Evolutionary conservation across 2,797 vertebrate species (phyloP).

Genomic region (Halcyon chelicuti): DNA sequence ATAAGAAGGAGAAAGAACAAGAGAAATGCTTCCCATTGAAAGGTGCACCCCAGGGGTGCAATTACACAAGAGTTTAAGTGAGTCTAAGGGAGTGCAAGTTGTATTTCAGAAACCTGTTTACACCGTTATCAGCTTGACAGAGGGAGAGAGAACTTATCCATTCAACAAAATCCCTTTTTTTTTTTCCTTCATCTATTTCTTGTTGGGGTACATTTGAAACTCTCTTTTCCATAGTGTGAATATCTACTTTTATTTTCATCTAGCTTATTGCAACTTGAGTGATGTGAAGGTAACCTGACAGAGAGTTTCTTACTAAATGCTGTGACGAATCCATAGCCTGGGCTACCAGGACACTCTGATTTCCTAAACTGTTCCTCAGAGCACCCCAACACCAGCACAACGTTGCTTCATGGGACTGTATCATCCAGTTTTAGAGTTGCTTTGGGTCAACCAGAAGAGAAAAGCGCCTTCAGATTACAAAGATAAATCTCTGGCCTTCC

Average conservation of each 20-base stretch:
- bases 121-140: neutral
- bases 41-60: neutral
- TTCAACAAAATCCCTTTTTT: neutral
- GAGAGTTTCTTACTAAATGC: neutral
- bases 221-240: neutral
- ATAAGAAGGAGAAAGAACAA: neutral
- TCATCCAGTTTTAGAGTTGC: neutral
- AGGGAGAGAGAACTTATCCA: neutral
- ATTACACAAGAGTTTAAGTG: neutral
- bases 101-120: neutral
- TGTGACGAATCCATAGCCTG: neutral
- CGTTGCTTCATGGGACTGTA: rapidly evolving
- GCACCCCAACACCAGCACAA: neutral
- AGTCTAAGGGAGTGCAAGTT: neutral
- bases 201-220: neutral
- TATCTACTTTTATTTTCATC: neutral
- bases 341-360: neutral
- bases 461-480: neutral
- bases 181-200: neutral
- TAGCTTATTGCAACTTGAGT: neutral
- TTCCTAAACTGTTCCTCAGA: neutral
- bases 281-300: neutral
- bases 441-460: neutral
- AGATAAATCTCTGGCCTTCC: neutral
- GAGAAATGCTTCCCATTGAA: neutral